Base-by-base conservation (phyloP, 2,888 invertebrate genomes). In the Sympetrum striolatum region DNA sequence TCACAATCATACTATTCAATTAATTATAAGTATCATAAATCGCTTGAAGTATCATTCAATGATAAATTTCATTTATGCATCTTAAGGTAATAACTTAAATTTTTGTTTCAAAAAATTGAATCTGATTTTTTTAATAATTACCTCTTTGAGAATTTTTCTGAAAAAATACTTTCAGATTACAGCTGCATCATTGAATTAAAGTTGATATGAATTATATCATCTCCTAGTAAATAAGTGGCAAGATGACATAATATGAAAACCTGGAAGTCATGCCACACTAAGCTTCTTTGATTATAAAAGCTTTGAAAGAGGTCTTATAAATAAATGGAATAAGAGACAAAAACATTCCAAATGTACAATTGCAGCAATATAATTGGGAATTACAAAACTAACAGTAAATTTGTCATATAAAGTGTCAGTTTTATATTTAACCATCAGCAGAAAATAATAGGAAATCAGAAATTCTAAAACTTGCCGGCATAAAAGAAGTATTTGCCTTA, bases 21-120 rank as follows among this genome's bases (percentile, higher is more conserved):
- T 60, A 64, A 86, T 86, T 60, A 86, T 86, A 86, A 60, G 35
- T 64, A 86, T 86, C 37, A 37, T 60, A 37, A 60, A 64, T 60
- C 31, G 86, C 86, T 86, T 86, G 35, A 60, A 64, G n/a, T 86
- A 86, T 86, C n/a, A 31, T 31, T 37, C 31, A 86, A n/a, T 10
- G 60, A 60, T 86, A 86, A 86, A 86, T 86, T 64, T 86, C 60
- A 60, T 58, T 60, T 60, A 64, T 86, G n/a, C 58, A 31, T 60
- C 58, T 31, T n/a, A 60, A 12, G 22, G 37, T 25, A 60, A 64
- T 64, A 10, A 60, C 60, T 86, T 86, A 35, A 35, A 86, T 86
- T 58, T 86, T 37, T 60, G 86, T 60, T 64, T n/a, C 35, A 60
- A 60, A 86, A n/a, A 86, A 60, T 86, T 86, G 58, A 37, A 86